Base-by-base conservation (phyloP, 30 jellyfish, hydroid and myxozoan genomes). In the Chrysaora quinquecirrha region DNA sequence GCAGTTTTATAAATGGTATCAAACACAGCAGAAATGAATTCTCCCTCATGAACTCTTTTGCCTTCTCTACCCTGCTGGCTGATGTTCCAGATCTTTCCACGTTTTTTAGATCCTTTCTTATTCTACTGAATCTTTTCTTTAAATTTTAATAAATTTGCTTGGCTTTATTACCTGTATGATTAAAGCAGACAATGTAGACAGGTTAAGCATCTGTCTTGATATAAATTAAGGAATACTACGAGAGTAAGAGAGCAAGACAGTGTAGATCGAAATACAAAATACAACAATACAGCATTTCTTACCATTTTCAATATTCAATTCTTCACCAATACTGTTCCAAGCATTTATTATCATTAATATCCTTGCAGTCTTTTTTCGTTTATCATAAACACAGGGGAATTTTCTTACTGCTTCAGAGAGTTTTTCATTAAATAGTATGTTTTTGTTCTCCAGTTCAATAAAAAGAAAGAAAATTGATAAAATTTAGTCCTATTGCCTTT, bases 81-180 rank as follows among this genome's bases (percentile, higher is more conserved):
- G 76, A 64, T 7, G 27, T 64, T 64, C 52, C 76, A 24, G 76
- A 64, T 2, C 76, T 2, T 64, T 64, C 76, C 3, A 23, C 76
- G 9, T 27, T 29, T 32, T 32, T 64, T 10, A 18, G 3, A 6
- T 64, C 76, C 3, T 9, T 27, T 16, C 24, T 7, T 64, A 2
- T 22, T 24, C 24, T 22, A 24, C 20, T 6, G 2, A 6, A 6
- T 24, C 76, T 38, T 38, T 38, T 38, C 54, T 38, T 38, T 14
- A 38, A 38, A 38, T 38, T 38, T 3, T 6, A 6, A 58, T 7
- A 64, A 1, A 64, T 61, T 22, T 32, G 48, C 52, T 64, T 64
- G 21, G 76, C 76, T 64, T 23, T 16, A 3, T 64, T 58, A 18
- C 54, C 76, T 64, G 3, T n/a, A n/a, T n/a, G n/a, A n/a, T n/a